Percentiles rank a stretch among this genome's conserved stretches.
Evolutionary conservation across 23 tunicate species (phyloP).

Genomic region (Styela plicata): DNA sequence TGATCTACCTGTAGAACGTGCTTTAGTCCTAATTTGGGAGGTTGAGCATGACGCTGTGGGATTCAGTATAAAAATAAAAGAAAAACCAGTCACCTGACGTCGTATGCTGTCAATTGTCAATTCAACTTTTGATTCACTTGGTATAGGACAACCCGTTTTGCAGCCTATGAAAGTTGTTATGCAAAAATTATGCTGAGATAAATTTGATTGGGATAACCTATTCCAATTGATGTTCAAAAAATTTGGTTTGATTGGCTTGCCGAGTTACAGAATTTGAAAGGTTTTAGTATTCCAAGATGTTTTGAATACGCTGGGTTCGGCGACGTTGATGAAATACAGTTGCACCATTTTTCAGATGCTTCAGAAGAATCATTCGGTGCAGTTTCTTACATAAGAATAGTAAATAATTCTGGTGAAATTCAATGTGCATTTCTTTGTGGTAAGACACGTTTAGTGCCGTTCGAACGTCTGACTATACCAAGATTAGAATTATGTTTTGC

Average conservation of each 20-base stretch:
- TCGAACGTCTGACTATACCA: constrained; percentile 35
- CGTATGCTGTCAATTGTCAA: constrained; percentile 33
- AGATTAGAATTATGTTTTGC: constrained; percentile 50
- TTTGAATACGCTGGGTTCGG: constrained; percentile 26
- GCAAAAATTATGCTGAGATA: constrained; percentile 32
- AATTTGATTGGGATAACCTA: constrained; percentile 42
- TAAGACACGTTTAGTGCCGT: constrained; percentile 39
- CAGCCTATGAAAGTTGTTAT: constrained; percentile 47
- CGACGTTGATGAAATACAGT: constrained; percentile 7
- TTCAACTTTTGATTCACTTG: constrained; percentile 42
- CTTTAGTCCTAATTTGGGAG: constrained; percentile 48
- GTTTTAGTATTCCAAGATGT: constrained; percentile 34
- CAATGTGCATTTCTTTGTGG: constrained; percentile 43
- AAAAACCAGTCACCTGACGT: constrained; percentile 28
- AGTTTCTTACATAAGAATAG: constrained; percentile 45
- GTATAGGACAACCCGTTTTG: constrained; percentile 33
- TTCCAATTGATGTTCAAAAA: not conserved
- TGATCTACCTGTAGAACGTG: constrained; percentile 33
- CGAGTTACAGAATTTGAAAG: constrained; percentile 17
- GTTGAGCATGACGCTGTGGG: constrained; percentile 41
- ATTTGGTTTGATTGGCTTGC: too few relatives aligned
- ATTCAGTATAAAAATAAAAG: constrained; percentile 24
- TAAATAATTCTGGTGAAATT: constrained; percentile 19
- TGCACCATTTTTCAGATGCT: constrained; percentile 59
- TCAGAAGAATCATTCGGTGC: constrained; percentile 48